Conservation (phyloP, 2,888 invertebrate species). For the Encarsia formosa region DNA sequence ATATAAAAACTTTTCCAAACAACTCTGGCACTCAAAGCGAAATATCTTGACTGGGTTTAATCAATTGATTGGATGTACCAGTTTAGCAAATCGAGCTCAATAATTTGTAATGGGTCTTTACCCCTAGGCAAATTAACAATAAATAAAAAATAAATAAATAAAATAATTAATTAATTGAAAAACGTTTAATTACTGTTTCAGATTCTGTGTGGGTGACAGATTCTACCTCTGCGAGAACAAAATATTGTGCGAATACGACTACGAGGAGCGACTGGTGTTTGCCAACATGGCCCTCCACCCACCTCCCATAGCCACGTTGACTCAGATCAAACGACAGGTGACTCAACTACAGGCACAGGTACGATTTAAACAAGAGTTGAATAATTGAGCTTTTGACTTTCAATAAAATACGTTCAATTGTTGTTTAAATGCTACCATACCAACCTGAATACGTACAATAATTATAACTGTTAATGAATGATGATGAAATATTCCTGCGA, state of each 20-base stretch:
- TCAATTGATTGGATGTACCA: no score
- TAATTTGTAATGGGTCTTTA: no score
- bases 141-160: no score
- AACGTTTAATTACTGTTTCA: slow-evolving; percentile 54
- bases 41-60: no score
- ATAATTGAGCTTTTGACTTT: slow-evolving; percentile 8
- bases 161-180: no score
- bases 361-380: slow-evolving; percentile 30
- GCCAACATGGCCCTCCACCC: slow-evolving; percentile 85
- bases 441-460: no score
- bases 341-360: slow-evolving; percentile 56
- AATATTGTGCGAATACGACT: slow-evolving; percentile 91
- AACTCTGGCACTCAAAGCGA: no score
- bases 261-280: slow-evolving; percentile 86
- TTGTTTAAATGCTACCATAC: slow-evolving; percentile 29
- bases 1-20: no score
- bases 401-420: slow-evolving; percentile 21
- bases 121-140: no score
- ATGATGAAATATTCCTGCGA: no score
- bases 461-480: no score
- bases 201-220: slow-evolving; percentile 92
- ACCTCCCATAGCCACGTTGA: slow-evolving; percentile 63
- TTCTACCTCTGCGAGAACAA: slow-evolving; percentile 92
- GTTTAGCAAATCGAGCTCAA: no score
- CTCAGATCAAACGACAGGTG: slow-evolving; percentile 81